Conservation (phyloP, 2,797 vertebrate genomes). For the Neosalanx taihuensis region DNA sequence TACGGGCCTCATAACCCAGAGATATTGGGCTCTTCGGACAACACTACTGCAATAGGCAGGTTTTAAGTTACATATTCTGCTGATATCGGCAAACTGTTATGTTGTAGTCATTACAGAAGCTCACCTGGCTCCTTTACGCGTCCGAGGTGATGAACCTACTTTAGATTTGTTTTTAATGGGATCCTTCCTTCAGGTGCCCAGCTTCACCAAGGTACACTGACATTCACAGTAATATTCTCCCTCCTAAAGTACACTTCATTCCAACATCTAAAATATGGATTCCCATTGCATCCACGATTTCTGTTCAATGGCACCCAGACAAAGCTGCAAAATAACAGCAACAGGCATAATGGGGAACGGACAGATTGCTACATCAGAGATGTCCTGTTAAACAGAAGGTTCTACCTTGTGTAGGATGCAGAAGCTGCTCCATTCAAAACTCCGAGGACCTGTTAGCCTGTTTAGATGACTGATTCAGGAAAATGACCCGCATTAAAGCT, state of each 20-base stretch:
- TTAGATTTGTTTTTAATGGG: too few relatives aligned
- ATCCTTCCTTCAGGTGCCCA: neutral
- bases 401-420: conserved; percentile 39
- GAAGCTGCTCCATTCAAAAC: conserved; percentile 45
- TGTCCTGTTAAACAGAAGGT: conserved; percentile 42
- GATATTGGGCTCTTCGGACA: conserved; percentile 8
- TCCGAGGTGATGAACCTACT: neutral
- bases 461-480: conserved; percentile 63
- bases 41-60: neutral
- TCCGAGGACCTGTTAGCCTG: conserved; percentile 62
- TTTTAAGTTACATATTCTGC: conserved; percentile 6
- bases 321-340: conserved; percentile 23
- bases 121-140: conserved; percentile 4
- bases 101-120: conserved; percentile 13
- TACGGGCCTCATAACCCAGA: conserved; percentile 10
- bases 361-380: conserved; percentile 37
- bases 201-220: neutral
- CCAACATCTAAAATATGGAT: neutral
- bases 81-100: conserved; percentile 11
- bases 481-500: conserved; percentile 68
- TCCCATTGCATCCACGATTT: conserved; percentile 1
- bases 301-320: conserved; percentile 9
- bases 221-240: neutral
- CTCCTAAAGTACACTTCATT: neutral
- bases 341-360: conserved; percentile 27